Evolutionary conservation across 1,140 invertebrate genomes (phyloP).

Genomic region (Holotrichia oblita): DNA sequence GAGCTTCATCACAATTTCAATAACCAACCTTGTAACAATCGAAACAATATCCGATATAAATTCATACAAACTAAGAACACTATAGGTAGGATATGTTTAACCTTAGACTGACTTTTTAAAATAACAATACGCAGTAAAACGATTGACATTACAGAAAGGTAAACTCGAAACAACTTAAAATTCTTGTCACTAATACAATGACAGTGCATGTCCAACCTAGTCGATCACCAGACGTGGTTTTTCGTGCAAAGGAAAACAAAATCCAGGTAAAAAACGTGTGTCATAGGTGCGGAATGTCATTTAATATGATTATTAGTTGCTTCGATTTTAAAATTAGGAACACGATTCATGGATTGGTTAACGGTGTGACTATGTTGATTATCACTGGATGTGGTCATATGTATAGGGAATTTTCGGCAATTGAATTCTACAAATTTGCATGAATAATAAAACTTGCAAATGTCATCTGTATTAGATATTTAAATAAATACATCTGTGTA

Average conservation of each 20-base stretch:
- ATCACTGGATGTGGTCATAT: not conserved
- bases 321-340: conserved; percentile 21
- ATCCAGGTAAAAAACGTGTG: conserved; percentile 1
- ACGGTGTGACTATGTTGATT: not conserved
- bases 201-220: conserved; percentile 2
- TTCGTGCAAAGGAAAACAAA: not conserved
- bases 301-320: conserved; percentile 8
- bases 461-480: not conserved
- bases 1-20: no score
- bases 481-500: not conserved
- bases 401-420: not conserved
- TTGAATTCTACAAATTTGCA: not conserved
- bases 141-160: no score
- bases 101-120: no score
- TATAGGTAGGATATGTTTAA: no score
- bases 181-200: conserved; percentile 1
- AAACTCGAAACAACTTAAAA: not conserved
- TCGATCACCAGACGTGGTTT: not conserved
- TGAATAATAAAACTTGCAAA: not conserved
- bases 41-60: no score
- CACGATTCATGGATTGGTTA: not conserved
- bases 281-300: conserved; percentile 2
- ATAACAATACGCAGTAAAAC: no score
- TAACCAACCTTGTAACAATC: no score
- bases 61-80: no score